Percentiles rank a stretch among this genome's conserved stretches.
Evolutionary conservation across 2,113 vertebrate species (phyloP).

Genomic region (Elgaria multicarinata): DNA sequence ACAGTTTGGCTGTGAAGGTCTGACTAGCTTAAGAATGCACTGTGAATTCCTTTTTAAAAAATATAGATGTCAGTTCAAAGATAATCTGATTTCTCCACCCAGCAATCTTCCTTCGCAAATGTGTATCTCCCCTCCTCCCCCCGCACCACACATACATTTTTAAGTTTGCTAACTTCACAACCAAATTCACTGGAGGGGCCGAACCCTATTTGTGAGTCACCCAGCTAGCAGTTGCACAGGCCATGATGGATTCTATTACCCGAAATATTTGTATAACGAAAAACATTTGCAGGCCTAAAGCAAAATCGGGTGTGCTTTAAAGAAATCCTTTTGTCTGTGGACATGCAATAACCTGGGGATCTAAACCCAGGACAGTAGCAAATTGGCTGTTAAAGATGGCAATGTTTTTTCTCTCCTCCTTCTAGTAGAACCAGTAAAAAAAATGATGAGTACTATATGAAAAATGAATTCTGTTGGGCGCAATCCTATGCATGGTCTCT

Average conservation of each 20-base stretch:
- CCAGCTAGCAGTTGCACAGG: background rate
- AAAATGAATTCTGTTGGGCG: background rate
- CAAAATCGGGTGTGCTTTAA: background rate
- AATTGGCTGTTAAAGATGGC: background rate
- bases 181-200: background rate
- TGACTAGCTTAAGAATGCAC: background rate
- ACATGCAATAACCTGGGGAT: background rate
- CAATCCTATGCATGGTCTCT: too few relatives aligned
- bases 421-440: background rate
- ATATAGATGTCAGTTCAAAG: background rate
- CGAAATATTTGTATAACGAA: background rate
- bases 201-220: background rate
- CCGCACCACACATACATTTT: too few relatives aligned
- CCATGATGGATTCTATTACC: constrained; percentile 1
- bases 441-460: constrained; percentile 17
- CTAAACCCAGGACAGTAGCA: background rate
- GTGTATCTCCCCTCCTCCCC: background rate
- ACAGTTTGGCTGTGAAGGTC: background rate
- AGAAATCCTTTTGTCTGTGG: background rate
- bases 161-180: constrained; percentile 9
- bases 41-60: background rate
- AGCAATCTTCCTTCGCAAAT: background rate
- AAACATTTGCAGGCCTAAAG: background rate
- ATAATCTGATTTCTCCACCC: background rate
- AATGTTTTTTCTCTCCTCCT: background rate